Conservation (phyloP, 2,797 vertebrate species). For the Myotis daubentonii region DNA sequence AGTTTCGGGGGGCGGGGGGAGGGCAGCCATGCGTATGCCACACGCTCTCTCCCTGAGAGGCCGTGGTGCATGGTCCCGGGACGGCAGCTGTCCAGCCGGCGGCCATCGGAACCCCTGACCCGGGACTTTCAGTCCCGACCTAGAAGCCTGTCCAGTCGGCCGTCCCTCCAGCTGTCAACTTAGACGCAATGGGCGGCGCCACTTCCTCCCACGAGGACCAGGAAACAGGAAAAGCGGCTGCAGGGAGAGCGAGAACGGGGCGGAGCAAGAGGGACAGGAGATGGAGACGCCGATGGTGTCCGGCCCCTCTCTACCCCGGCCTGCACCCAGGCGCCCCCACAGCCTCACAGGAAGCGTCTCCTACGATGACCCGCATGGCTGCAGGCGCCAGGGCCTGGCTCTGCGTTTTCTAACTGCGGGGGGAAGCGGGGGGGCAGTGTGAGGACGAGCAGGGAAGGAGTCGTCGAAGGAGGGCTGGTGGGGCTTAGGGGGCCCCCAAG, state of each 20-base stretch:
- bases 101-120: not conserved
- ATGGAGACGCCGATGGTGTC: rapidly evolving
- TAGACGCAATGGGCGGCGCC: not conserved
- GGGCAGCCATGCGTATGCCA: not conserved
- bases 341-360: not conserved
- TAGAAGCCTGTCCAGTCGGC: not conserved
- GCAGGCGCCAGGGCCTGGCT: too few relatives aligned
- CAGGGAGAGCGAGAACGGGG: too few relatives aligned
- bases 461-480: not conserved
- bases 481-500: not conserved
- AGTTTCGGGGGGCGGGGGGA: not conserved
- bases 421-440: rapidly evolving
- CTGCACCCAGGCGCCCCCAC: not conserved
- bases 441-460: not conserved
- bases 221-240: not conserved
- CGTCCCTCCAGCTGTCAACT: not conserved
- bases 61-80: not conserved
- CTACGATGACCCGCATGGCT: not conserved
- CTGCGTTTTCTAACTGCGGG: not conserved
- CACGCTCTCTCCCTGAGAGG: not conserved
- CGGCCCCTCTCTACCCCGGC: too few relatives aligned
- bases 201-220: not conserved
- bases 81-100: not conserved
- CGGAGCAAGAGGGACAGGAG: not conserved
- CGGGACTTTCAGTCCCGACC: too few relatives aligned